Evolutionary conservation across 2,888 invertebrate genomes (phyloP), one percentile per base, ranked within the genome.

Genomic region (Caprella mutica): DNA sequence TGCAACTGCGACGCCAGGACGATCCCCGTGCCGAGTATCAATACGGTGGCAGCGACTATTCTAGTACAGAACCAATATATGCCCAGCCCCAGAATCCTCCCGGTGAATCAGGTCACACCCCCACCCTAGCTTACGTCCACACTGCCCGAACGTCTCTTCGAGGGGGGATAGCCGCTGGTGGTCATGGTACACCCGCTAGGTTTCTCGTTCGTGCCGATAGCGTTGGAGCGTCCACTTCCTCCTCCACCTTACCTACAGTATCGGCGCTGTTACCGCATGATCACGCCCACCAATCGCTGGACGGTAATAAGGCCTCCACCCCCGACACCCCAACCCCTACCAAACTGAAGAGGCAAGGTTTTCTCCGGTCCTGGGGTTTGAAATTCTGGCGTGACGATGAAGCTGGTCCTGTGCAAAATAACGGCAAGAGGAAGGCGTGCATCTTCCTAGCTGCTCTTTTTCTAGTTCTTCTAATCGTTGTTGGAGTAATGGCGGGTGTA

Each of bases 41-140:
- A 44, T 58, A 62, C 38, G 62, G 58, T 8, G 62, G 61, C 44
- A 62, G 61, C 38, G 61, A 62, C 53, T 62, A 62, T 48, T 62
- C 61, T 42, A 62, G 61, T 42, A 62, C 61, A 27, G 61, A 62
- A 42, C 61, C 61, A 30, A 62, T 62, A 27, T 62, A 62, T 56
- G 61, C 61, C 38, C 61, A 62, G 42, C 61, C 61, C n/a, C 61
- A 62, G 46, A 50, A 58, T 26, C 58, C 55, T 30, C 61, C 61
- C 21, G 58, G 55, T 8, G 58, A 58, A 26, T 51, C 48, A 9
- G 56, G 52, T 27, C 29, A 50, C 42, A 50, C 48, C 27, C 42
- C 54, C 9, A 44, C 55, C 4, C 55, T 46, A 30, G 55, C 55
- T 5, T 48, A 48, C 30, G 48, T 48, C 26, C 48, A 48, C 29